phyloP scores from a whole-genome alignment of 2,113 vertebrate genomes.

The Nycticorax nycticorax region DNA sequence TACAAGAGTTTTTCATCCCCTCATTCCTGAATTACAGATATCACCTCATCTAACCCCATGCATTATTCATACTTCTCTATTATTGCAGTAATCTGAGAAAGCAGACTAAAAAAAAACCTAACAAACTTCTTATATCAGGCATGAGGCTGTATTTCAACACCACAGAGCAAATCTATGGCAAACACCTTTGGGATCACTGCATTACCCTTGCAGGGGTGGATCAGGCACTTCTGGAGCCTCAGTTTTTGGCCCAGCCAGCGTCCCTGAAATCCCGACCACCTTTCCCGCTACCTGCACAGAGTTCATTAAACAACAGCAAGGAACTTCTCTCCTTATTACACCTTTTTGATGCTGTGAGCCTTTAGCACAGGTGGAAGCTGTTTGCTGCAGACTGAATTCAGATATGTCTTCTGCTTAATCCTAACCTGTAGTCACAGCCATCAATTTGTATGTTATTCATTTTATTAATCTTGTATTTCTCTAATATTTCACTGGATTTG shows the following conservation, averaged over 20 bases:
- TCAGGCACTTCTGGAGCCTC: fast-evolving
- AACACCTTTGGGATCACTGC: background rate
- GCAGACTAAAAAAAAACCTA: background rate
- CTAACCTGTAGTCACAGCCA: background rate
- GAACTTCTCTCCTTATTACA: background rate
- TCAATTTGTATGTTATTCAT: background rate
- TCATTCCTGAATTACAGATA: background rate
- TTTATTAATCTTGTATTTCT: background rate
- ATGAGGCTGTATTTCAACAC: background rate
- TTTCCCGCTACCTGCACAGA: background rate
- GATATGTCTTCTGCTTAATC: background rate
- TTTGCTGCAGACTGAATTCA: background rate
- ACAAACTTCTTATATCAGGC: background rate
- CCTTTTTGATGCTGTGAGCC: background rate
- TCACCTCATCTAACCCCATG: background rate
- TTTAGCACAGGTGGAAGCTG: background rate
- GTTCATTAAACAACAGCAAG: background rate
- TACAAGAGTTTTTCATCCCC: background rate
- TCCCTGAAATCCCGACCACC: background rate
- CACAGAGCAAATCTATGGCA: background rate
- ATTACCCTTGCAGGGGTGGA: too few relatives aligned
- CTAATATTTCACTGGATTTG: background rate
- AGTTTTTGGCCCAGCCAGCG: background rate
- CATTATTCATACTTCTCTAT: background rate
- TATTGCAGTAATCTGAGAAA: background rate